phyloP scores from a whole-genome alignment of 2,113 vertebrate genomes.

The Colius striatus region DNA sequence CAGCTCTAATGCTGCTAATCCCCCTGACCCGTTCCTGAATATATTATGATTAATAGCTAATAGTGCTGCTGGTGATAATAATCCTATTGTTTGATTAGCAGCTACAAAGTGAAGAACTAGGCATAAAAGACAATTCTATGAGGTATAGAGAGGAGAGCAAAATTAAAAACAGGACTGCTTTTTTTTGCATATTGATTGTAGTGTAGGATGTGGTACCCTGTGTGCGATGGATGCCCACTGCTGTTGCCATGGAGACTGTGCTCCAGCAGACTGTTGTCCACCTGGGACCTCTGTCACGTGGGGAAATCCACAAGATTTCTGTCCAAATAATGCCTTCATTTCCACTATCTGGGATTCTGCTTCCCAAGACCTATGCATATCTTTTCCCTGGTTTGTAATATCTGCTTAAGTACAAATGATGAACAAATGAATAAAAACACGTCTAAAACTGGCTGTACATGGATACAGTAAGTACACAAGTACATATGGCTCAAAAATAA shows the following conservation, averaged over 20 bases:
- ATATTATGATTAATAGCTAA: neutral
- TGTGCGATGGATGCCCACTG: neutral
- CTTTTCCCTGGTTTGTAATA: neutral
- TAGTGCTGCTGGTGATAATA: neutral
- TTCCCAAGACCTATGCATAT: neutral
- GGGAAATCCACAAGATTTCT: neutral
- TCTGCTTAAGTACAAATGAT: neutral
- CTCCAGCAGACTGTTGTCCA: neutral
- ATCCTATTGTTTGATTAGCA: neutral
- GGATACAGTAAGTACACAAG: neutral
- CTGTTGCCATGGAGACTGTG: neutral
- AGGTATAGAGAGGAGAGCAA: neutral
- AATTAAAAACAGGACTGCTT: neutral
- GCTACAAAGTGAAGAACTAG: neutral
- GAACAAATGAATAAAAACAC: neutral
- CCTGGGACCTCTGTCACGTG: neutral
- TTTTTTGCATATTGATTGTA: neutral
- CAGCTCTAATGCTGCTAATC: neutral
- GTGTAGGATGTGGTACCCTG: neutral
- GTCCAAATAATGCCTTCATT: neutral
- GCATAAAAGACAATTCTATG: neutral
- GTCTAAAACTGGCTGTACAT: neutral
- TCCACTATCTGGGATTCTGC: rapidly evolving
- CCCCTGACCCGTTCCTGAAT: neutral
- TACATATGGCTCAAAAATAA: neutral